A percentile compares a stretch with the other conserved stretches of the same genome.
Conservation (phyloP, 2,113 vertebrate genomes). For the Passer domesticus region DNA sequence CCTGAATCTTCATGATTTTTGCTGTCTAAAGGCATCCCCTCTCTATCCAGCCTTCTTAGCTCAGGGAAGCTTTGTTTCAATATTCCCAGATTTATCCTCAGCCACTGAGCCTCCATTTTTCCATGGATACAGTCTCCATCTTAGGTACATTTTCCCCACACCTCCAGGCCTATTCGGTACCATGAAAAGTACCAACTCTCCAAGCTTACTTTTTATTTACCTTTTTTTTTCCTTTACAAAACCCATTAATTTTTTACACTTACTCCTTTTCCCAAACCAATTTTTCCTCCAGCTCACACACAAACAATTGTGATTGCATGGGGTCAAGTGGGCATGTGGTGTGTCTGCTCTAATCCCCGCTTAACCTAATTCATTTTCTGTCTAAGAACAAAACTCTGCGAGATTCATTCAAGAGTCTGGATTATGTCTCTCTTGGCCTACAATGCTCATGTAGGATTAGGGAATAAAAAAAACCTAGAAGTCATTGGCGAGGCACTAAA, state of each 20-base stretch:
- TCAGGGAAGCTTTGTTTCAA: neutral
- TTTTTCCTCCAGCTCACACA: neutral
- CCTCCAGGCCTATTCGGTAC: neutral
- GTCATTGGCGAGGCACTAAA: neutral
- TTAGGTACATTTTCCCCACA: neutral
- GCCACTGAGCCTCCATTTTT: neutral
- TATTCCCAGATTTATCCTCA: neutral
- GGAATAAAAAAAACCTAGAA: neutral
- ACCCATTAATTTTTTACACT: neutral
- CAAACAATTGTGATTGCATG: neutral
- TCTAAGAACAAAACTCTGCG: conserved; percentile 23
- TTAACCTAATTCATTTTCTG: conserved; percentile 58
- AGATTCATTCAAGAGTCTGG: conserved; percentile 50
- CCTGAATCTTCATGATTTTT: neutral
- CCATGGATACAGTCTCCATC: neutral
- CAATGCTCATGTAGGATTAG: neutral
- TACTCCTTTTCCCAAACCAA: neutral
- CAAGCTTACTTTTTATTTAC: neutral
- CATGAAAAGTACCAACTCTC: fast-evolving
- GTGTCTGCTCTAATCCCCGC: conserved; percentile 16
- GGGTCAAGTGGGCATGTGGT: conserved; percentile 2
- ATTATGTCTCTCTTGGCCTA: neutral
- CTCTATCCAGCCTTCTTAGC: neutral
- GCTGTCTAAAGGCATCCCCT: neutral
- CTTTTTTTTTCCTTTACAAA: neutral